These are phyloP conservation scores for Ceyx erithaca DNA, from an alignment of 2,797 vertebrate genomes.

Conservation along the genomic window DNA sequence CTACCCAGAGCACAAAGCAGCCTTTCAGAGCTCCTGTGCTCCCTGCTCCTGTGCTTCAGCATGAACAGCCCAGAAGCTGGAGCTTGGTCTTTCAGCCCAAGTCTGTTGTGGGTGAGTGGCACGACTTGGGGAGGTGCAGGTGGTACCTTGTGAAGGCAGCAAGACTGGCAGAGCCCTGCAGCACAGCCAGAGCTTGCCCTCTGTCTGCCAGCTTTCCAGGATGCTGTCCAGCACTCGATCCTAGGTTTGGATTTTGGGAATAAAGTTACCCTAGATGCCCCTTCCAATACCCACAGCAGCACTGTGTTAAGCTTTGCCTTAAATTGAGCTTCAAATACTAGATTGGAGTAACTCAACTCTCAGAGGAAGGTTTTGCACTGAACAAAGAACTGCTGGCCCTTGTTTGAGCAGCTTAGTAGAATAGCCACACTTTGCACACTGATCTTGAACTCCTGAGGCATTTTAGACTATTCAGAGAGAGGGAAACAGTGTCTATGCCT, in stretches of 20 bases:
- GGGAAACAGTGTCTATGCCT: background rate
- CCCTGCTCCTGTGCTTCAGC: background rate
- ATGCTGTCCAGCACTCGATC: background rate
- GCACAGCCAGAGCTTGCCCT: background rate
- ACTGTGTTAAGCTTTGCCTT: background rate
- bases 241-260: background rate
- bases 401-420: background rate
- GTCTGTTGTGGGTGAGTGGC: background rate
- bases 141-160: fast-evolving
- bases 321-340: background rate
- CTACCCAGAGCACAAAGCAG: constrained; percentile 9
- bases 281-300: background rate
- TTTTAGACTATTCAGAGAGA: background rate
- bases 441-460: background rate
- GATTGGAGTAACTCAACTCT: background rate
- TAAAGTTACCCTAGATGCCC: background rate
- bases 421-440: background rate
- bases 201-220: background rate
- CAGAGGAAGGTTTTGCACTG: background rate
- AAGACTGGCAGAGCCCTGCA: background rate
- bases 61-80: background rate
- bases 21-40: constrained; percentile 15
- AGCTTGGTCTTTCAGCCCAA: background rate
- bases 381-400: background rate
- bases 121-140: fast-evolving